Evolutionary conservation across 2,888 invertebrate genomes (phyloP), one percentile per base, ranked within the genome.

Genomic region (Argyresthia goedartella): DNA sequence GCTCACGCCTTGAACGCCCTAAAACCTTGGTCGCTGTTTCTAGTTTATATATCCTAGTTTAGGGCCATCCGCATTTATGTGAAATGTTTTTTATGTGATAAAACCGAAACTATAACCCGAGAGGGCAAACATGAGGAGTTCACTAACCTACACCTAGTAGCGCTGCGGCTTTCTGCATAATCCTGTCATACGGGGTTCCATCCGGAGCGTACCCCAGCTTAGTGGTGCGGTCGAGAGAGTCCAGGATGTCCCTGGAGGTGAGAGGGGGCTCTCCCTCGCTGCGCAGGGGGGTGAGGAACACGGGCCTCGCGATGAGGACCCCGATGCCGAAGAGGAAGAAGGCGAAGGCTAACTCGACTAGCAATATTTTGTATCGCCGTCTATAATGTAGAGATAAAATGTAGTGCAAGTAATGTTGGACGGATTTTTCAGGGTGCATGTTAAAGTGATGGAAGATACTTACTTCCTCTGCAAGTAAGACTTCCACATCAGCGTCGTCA

Each of bases 391-490:
- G n/a, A 39, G n/a, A 39, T 11, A 4, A 39, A 39, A 3, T 39
- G 8, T 39, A 39, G n/a, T 11, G 39, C n/a, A 39, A n/a, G 8
- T 3, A 39, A 39, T 39, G 9, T 39, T 11, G 39, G 2, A 9
- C 39, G 39, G 2, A 9, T 8, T 11, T 11, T 3, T 39, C 39
- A n/a, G 39, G 39, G 39, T 25, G 8, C 36, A 36, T 36, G 39
- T 39, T 3, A 39, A 39, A 39, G 9, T 36, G 45, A 45, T n/a
- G 14, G 25, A 25, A n/a, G 36, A 10, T 36, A 68, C 76, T 54
- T 59, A 84, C 84, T 72, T 73, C 56, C 84, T 71, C 59, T 81
- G 82, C 41, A 80, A 58, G 59, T 77, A 81, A 52, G 73, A 70
- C 58, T 84, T 84, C 82, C 82, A 84, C 9, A 79, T 62, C 0